These are phyloP conservation scores for Pterocles burchelli DNA, from an alignment of 2,113 vertebrate species.

Conservation along the genomic window DNA sequence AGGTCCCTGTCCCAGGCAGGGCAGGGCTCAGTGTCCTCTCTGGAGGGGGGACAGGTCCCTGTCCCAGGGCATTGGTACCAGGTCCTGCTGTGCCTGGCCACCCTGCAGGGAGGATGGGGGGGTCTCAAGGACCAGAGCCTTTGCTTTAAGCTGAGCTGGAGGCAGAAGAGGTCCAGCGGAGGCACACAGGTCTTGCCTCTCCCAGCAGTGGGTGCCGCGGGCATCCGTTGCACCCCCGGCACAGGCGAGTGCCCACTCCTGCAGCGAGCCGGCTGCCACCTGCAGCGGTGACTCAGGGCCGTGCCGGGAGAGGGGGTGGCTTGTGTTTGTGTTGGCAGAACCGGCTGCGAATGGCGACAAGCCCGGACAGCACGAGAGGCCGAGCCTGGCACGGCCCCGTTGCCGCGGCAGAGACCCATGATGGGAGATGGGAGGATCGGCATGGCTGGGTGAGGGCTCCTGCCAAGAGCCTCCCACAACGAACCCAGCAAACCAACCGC, in stretches of 20 bases:
- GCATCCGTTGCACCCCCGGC: not conserved
- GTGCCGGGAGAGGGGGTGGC: not conserved
- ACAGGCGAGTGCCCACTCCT: fast-evolving
- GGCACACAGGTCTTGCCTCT: not conserved
- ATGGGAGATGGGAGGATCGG: not conserved
- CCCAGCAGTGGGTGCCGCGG: fast-evolving
- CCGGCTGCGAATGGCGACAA: not conserved
- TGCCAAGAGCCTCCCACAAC: slow-evolving; percentile 15
- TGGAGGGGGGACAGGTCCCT: no score
- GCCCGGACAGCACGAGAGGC: slow-evolving; percentile 31
- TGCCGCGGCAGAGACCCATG: not conserved
- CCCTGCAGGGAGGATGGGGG: not conserved
- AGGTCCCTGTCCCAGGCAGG: not conserved
- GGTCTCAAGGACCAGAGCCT: not conserved
- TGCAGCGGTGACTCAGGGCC: not conserved
- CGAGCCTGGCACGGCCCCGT: not conserved
- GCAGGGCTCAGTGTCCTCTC: not conserved
- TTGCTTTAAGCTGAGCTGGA: not conserved
- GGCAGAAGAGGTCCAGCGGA: not conserved
- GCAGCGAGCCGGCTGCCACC: not conserved
- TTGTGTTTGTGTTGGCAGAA: slow-evolving; percentile 22
- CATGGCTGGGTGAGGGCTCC: not conserved
- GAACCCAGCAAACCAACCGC: not conserved
- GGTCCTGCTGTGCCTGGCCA: not conserved
- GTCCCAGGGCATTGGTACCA: no score